These are phyloP conservation scores for Dasysyrphus tricinctus DNA, from an alignment of 2,888 invertebrate species.

Conservation along the genomic window DNA sequence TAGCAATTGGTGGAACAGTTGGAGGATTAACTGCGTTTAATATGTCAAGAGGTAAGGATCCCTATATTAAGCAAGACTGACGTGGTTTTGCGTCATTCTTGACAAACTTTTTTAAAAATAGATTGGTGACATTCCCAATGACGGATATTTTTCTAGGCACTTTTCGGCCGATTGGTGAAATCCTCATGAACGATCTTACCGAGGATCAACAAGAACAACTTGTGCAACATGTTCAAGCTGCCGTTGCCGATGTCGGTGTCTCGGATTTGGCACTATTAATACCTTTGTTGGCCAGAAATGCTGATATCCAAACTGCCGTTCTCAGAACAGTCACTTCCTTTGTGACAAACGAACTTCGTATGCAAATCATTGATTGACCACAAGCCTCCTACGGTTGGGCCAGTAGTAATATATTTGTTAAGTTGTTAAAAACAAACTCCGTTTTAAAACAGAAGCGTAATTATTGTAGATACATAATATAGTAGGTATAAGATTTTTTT, in stretches of 20 bases:
- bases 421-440: not conserved
- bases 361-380: constrained; percentile 80
- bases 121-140: not conserved
- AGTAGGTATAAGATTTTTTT: constrained; percentile 65
- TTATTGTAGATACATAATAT: constrained; percentile 78
- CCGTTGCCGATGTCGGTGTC: constrained; percentile 80
- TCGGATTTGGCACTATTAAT: constrained; percentile 80
- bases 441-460: constrained; percentile 42
- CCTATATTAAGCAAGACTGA: constrained; percentile 6
- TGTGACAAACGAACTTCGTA: constrained; percentile 80
- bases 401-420: not conserved
- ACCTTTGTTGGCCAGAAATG: constrained; percentile 80
- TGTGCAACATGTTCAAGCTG: constrained; percentile 79
- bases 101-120: constrained; percentile 36
- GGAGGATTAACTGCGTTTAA: constrained; percentile 81
- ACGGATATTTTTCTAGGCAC: constrained; percentile 77
- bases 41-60: constrained; percentile 79
- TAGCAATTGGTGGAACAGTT: constrained; percentile 81
- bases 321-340: constrained; percentile 80
- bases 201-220: constrained; percentile 79
- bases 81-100: constrained; percentile 42
- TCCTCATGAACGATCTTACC: constrained; percentile 81
- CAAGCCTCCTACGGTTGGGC: constrained; percentile 54
- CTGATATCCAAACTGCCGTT: constrained; percentile 79
- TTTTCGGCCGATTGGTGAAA: constrained; percentile 81